These are phyloP conservation scores for Paralichthys olivaceus DNA, from an alignment of 2,113 vertebrate species.

Conservation along the genomic window DNA sequence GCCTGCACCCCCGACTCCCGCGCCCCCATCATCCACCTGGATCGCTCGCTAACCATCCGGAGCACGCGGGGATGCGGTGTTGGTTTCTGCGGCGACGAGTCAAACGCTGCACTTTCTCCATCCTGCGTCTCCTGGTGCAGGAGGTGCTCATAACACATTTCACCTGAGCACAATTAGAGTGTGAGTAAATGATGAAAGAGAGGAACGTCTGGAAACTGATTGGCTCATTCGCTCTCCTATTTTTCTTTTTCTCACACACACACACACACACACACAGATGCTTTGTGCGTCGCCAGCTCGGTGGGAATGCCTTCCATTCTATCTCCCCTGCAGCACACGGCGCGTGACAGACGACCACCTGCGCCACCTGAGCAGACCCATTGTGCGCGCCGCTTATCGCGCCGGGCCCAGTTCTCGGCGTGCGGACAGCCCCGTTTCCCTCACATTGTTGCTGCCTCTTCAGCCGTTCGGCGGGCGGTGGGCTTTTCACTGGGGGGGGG, in stretches of 20 bases:
- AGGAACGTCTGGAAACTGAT: neutral
- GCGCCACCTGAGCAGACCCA: constrained; percentile 67
- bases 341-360: constrained; percentile 71
- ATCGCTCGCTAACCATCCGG: constrained; percentile 53
- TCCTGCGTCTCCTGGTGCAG: neutral
- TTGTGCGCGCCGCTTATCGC: constrained; percentile 75
- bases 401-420: constrained; percentile 51
- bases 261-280: neutral
- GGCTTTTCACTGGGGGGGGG: neutral
- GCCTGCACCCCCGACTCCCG: constrained; percentile 23
- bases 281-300: constrained; percentile 44
- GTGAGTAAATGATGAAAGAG: constrained; percentile 31
- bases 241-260: neutral
- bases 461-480: constrained; percentile 7
- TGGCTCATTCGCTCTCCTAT: neutral
- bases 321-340: constrained; percentile 46
- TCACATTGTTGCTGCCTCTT: constrained; percentile 59
- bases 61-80: neutral
- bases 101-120: too few relatives aligned
- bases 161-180: constrained; percentile 2
- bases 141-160: constrained; percentile 5
- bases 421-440: constrained; percentile 56
- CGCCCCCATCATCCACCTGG: constrained; percentile 37
- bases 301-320: constrained; percentile 47
- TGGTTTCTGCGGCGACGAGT: neutral